Evolutionary conservation across 2,888 invertebrate genomes (phyloP), one percentile per base, ranked within the genome.

Genomic region (Drosophila meridionalis): DNA sequence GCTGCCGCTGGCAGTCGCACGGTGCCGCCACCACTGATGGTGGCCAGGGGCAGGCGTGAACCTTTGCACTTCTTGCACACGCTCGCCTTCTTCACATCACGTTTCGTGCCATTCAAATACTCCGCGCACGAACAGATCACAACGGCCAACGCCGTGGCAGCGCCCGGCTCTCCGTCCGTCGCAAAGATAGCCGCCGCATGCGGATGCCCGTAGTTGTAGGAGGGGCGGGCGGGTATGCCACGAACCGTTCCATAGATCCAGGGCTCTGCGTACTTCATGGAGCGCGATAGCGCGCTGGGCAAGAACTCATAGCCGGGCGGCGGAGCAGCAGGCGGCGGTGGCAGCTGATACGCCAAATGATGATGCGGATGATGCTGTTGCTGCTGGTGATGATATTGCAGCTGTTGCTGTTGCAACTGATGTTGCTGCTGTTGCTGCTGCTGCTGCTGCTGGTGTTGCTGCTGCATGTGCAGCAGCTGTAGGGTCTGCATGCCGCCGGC

Each of bases 31-130:
- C 95, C 89, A 58, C 96, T 96, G 74, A 95, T 94, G 83, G 95
- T 94, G 72, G 96, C 94, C 85, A 96, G 94, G 70, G 96, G 96
- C 90, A 96, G 93, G 80, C 96, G 95, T 90, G 96, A 96, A 87
- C 97, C 97, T 91, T 96, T 96, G 94, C 97, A 97, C 94, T 96
- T 97, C 93, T 96, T 96, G 94, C 97, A 97, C 87, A 96, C 95
- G 92, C 95, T 95, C 90, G 96, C 96, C 92, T 96, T 95, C 93
- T 96, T 96, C 91, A 95, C 95, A 87, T 95, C 95, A 92, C 95
- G 94, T 93, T 96, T 95, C 68, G 97, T 97, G 88, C 97, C 97
- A 79, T 95, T 95, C 68, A 96, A 94, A 92, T 97, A 97, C 93
- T 97, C 97, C 78, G 96, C 95, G 93, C 97, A 97, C 93, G 96